Evolutionary conservation across 2,888 invertebrate genomes (phyloP).

Genomic region (Myopa tessellatipennis): DNA sequence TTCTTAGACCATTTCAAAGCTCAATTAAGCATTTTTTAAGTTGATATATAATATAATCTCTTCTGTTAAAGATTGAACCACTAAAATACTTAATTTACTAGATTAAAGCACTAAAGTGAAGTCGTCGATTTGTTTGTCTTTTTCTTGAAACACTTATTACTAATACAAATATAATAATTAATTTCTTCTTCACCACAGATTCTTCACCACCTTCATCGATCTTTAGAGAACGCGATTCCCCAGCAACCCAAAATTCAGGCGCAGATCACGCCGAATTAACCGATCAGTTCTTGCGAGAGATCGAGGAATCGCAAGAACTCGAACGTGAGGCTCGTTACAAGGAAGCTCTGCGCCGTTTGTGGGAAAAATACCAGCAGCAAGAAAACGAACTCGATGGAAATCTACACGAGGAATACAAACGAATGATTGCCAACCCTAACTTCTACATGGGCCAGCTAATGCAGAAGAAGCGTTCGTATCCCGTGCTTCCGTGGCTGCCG

Average conservation of each 20-base stretch:
- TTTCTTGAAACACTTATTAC: too few relatives aligned
- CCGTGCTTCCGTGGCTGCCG: slow-evolving; percentile 67
- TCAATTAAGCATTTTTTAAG: too few relatives aligned
- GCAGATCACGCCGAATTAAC: slow-evolving; percentile 60
- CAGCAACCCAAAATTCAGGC: too few relatives aligned
- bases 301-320: slow-evolving; percentile 64
- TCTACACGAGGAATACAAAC: slow-evolving; percentile 61
- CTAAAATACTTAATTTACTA: too few relatives aligned
- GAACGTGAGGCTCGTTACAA: slow-evolving; percentile 65
- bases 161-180: too few relatives aligned
- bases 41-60: too few relatives aligned
- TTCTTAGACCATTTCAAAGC: too few relatives aligned
- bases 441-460: slow-evolving; percentile 59
- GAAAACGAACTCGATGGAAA: slow-evolving; percentile 63
- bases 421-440: slow-evolving; percentile 55
- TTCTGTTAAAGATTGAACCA: too few relatives aligned
- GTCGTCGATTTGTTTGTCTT: too few relatives aligned
- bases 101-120: too few relatives aligned
- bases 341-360: slow-evolving; percentile 62
- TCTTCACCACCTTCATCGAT: slow-evolving; percentile 52
- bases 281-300: slow-evolving; percentile 65
- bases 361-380: slow-evolving; percentile 66
- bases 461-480: slow-evolving; percentile 66
- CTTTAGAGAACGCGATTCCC: slow-evolving; percentile 63
- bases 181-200: slow-evolving; percentile 45